Base-by-base conservation (phyloP, 2,797 vertebrate species). In the Mus minutoides region DNA sequence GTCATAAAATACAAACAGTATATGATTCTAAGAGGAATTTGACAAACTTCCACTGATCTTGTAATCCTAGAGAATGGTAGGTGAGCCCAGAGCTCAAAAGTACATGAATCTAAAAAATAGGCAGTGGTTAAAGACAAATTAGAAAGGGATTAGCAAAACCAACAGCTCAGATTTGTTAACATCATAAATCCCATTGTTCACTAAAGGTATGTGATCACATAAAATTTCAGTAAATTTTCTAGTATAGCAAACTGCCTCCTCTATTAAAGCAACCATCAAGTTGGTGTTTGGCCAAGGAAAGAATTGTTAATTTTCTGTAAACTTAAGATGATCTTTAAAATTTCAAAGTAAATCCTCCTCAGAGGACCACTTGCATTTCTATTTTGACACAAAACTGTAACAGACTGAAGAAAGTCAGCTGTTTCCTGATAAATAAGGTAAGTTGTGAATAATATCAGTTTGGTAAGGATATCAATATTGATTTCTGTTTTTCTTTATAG, bases 261-360 rank as follows among this genome's bases (percentile, higher is more conserved):
- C 19, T 96, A 94, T 88, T 95, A 90, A 82, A 52, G 16, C 14
- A 40, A 21, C n/a, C n/a, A 64, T 54, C 67, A 24, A 56, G 11
- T 71, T 22, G n/a, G 0, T 91, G 24, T 89, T 94, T 94, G 80
- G 52, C n/a, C 43, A 87, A 73, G 40, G 75, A 95, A 88, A 93
- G 43, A 84, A 64, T 24, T 76, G 60, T 78, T 95, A 95, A 90
- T 94, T 95, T 91, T 95, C 86, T 91, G 52, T 96, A 92, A 96
- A 88, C 43, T 92, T 67, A 92, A 37, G 71, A 22, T 40, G 40
- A 71, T 96, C 90, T 96, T 94, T 86, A 95, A 93, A 96, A 52
- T 92, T 97, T 92, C 91, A 78, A 43, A 88, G 54, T 64, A 93
- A 92, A 88, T 91, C 24, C 5, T 92, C 77, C 77, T 96, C 88